Conservation (phyloP, 2,888 invertebrate genomes). For the Arenicola marina region DNA sequence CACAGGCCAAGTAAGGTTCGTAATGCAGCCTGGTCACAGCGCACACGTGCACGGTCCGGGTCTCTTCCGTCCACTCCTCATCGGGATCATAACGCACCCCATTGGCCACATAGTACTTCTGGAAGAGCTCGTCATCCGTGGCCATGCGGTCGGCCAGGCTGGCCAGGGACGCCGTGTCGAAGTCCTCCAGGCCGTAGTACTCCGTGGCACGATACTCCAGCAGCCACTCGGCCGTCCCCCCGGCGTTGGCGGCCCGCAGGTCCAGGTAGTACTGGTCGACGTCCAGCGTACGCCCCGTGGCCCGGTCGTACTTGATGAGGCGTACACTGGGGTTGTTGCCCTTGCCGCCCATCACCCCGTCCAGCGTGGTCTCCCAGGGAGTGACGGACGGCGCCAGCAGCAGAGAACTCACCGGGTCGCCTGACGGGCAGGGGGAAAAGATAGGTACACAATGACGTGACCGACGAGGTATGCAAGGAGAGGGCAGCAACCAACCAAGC, state of each 20-base stretch:
- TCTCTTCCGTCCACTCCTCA: slow-evolving; percentile 24
- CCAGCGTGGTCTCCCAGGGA: slow-evolving; percentile 72
- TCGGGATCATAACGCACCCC: slow-evolving; percentile 25
- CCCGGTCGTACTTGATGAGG: slow-evolving; percentile 85
- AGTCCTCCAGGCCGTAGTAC: slow-evolving; percentile 18
- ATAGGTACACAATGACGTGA: too few relatives aligned
- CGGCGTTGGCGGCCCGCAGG: slow-evolving; percentile 68
- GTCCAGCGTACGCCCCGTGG: slow-evolving; percentile 71
- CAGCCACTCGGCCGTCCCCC: slow-evolving; percentile 77
- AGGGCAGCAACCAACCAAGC: too few relatives aligned
- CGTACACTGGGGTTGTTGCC: slow-evolving; percentile 84
- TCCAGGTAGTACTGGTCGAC: slow-evolving; percentile 89
- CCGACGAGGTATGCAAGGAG: too few relatives aligned
- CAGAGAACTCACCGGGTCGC: slow-evolving; percentile 77
- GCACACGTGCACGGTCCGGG: slow-evolving; percentile 21
- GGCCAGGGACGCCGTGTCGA: slow-evolving; percentile 12
- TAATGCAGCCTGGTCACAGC: slow-evolving; percentile 20
- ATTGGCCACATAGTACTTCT: slow-evolving; percentile 23
- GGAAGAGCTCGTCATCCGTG: slow-evolving; percentile 18
- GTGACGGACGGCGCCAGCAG: slow-evolving; percentile 89
- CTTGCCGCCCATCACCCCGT: slow-evolving; percentile 40
- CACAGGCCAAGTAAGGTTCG: slow-evolving; percentile 18
- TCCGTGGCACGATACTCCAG: slow-evolving; percentile 49
- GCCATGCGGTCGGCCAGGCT: slow-evolving; percentile 14
- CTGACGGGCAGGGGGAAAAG: slow-evolving; percentile 6